Base-by-base conservation (phyloP, 1,140 invertebrate species). In the Sarcophaga peregrina region DNA sequence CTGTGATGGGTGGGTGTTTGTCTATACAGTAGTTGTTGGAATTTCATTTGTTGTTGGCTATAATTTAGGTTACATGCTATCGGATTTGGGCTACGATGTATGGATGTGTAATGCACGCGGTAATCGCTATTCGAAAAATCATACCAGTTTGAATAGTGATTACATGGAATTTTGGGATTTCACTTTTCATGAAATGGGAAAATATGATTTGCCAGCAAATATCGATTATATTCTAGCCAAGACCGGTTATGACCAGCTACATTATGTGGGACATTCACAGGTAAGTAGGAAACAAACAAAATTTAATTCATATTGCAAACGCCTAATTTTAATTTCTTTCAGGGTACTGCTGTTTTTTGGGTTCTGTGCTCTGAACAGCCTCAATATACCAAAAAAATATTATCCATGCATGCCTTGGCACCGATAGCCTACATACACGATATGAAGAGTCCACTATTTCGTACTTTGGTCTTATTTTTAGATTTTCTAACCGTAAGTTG, bases 161-260 rank as follows among this genome's bases (percentile, higher is more conserved):
- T 91, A 93, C 81, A 88, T 91, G 13, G 88, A 92, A 76, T 97
- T 94, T 86, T 97, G 96, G 96, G 90, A 94, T 84, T 97, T 95
- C 86, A 95, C 94, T 73, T 96, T 93, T 91, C 94, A 96, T 86
- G 95, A 97, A 91, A 96, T 96, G 91, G 95, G 94, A 68, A 90
- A 92, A 52, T 93, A 93, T 83, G 96, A 97, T 90, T 85, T 97
- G 48, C 95, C 96, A 3, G 93, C 95, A 0, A 94, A 94, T 90
- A 93, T 97, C 68, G 93, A 96, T 86, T 94, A 94, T 86, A 92
- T 95, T 48, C 88, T 96, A 2, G 88, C 91, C n/a, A 86, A 89
- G 11, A 95, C 95, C 0, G 91, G 92, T 5, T 89, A 92, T 82
- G 84, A 91, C 20, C 90, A 93, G 82, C 85, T 97, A 1, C 93